Conservation (phyloP, 2,797 vertebrate species). For the Clarias fuscus region DNA sequence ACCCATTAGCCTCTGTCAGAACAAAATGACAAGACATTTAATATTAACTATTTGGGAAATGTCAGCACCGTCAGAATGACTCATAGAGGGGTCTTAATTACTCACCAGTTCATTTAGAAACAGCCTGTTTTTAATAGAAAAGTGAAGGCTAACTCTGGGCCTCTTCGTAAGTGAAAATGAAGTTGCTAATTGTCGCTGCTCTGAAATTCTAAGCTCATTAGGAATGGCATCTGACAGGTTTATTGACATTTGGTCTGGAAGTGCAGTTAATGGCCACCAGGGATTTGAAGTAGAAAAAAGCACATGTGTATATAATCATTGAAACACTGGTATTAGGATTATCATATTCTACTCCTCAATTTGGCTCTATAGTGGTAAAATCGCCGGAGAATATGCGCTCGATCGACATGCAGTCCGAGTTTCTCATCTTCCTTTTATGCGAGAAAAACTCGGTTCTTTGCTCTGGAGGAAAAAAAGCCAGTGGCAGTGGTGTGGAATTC, state of each 20-base stretch:
- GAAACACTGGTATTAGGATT: constrained; percentile 32
- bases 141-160: constrained; percentile 75
- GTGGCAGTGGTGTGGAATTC: constrained; percentile 67
- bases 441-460: constrained; percentile 7
- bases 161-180: constrained; percentile 74
- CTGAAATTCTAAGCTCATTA: constrained; percentile 77
- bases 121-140: constrained; percentile 78
- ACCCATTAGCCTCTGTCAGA: constrained; percentile 85
- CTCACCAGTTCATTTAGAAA: constrained; percentile 81
- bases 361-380: constrained; percentile 48
- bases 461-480: background rate
- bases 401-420: constrained; percentile 6
- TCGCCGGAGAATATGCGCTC: constrained; percentile 48
- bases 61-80: constrained; percentile 76
- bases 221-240: constrained; percentile 71
- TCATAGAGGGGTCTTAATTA: constrained; percentile 83
- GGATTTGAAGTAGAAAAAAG: constrained; percentile 51
- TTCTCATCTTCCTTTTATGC: constrained; percentile 7
- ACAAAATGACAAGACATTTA: constrained; percentile 87
- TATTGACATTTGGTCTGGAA: constrained; percentile 75
- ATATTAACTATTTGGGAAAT: constrained; percentile 86
- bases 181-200: constrained; percentile 77
- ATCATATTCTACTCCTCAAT: constrained; percentile 50
- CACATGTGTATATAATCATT: constrained; percentile 42
- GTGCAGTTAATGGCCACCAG: constrained; percentile 65